Evolutionary conservation across 2,797 vertebrate species (phyloP).

Genomic region (Cynodonichthys magdalenae): DNA sequence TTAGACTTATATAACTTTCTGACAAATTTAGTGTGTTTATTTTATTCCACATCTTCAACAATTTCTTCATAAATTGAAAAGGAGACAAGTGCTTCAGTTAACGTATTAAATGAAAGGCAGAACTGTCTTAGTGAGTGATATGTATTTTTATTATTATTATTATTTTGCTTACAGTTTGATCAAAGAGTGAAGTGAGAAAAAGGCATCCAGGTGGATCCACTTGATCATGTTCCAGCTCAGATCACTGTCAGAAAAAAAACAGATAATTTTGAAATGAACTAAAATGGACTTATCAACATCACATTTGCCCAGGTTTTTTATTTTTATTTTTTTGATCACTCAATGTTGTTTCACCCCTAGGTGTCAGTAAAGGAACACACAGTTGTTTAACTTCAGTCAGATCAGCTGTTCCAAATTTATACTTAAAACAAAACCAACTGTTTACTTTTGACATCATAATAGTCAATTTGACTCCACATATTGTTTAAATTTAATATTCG

Average conservation of each 20-base stretch:
- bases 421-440: neutral
- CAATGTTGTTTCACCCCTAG: conserved; percentile 56
- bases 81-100: conserved; percentile 3
- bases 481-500: neutral
- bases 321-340: neutral
- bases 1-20: too few relatives aligned
- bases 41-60: too few relatives aligned
- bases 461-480: neutral
- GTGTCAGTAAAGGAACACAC: conserved; percentile 60
- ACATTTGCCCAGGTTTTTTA: neutral
- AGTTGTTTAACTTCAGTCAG: neutral
- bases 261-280: conserved; percentile 2
- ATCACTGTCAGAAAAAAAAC: conserved; percentile 79
- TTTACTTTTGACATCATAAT: neutral
- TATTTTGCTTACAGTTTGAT: conserved; percentile 90
- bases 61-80: conserved; percentile 22
- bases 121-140: neutral
- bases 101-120: conserved; percentile 22
- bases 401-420: neutral
- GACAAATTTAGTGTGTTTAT: too few relatives aligned
- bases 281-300: neutral
- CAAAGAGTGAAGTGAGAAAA: conserved; percentile 87
- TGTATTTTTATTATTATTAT: neutral
- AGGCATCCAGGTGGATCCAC: conserved; percentile 90
- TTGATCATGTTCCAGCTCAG: conserved; percentile 91